Base-by-base conservation (phyloP, 2,797 vertebrate genomes). In the Danio albolineatus region DNA sequence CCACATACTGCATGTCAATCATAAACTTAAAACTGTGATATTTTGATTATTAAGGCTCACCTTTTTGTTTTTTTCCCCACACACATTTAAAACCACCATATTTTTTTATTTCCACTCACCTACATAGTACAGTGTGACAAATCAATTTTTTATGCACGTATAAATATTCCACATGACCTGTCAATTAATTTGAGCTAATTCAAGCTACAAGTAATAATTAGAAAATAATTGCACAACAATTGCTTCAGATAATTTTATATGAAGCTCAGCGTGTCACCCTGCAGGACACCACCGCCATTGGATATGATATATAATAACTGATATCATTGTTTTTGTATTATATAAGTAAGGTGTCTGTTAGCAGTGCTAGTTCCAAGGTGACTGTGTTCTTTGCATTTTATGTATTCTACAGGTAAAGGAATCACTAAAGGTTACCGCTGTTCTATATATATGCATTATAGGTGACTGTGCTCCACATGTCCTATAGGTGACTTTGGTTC, bases 401-500 rank as follows among this genome's bases (percentile, higher is more conserved):
- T 59, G 21, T 70, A 12, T 69, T 60, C 65, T 49, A 53, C 28
- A 60, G 54, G 54, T 78, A 53, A 39, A 60, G 5, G 54, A 66
- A 46, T 53, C 16, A 6, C 4, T 53, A 28, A 76, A 60, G 76
- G 65, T 70, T 19, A 59, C 62, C 59, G 43, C 4, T 70, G 13
- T 60, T 78, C 54, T 70, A 60, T 70, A 78, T 78, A 61, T 69
- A 78, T n/a, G 21, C 21, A 53, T 12, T 36, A 70, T 78, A 53
- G 43, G 28, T 70, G 54, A 78, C 65, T 61, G 64, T 12, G 54
- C 57, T 60, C 46, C 14, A 39, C 28, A 41, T 61, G 76, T 71
- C 76, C 76, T 78, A 41, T 61, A 70, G 65, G 43, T 71, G 76
- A 78, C 76, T 78, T 78, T 78, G 46, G 14, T 53, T 70, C 56